Base-by-base conservation (phyloP, 2,797 vertebrate species). In the Aphelocoma californica region DNA sequence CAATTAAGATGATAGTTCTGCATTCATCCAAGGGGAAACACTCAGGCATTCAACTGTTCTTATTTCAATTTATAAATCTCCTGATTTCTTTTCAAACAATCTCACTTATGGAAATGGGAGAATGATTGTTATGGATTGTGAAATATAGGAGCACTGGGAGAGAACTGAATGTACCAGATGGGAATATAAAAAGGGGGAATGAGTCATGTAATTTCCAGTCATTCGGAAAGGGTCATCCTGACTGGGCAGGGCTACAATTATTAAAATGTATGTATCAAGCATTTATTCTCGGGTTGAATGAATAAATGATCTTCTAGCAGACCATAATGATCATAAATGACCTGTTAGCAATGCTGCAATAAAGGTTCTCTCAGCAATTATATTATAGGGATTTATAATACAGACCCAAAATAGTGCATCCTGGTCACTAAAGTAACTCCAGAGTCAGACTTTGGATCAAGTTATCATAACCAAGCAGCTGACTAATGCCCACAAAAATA, bases 401-500 rank as follows among this genome's bases (percentile, higher is more conserved):
- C 60, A 70, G 73, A 96, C 74, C 60, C 67, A 85, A 96, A 97
- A 90, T 77, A 95, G 90, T 28, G 42, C 64, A 93, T 88, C 86
- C 81, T 85, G 83, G 84, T 85, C 89, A 85, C 84, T 90, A 93
- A 97, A 96, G 95, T 96, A 97, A 89, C 91, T 95, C 60, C 38
- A 83, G 93, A 92, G 90, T 95, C 92, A 96, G 77, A 81, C 82
- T 88, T 86, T 71, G 92, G 82, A 86, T 93, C 92, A 88, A 94
- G 89, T 96, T 96, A 93, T 87, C 81, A 92, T 77, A 95, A 94
- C 79, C 25, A 80, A 86, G 90, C 58, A 78, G 48, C 58, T 95
- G 86, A 95, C 82, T 93, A 96, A 95, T 90, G 72, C 50, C 78
- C 81, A 94, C 88, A 94, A 88, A 95, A 95, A 96, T 94, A 96